Percentiles rank a stretch among this genome's conserved stretches.
Evolutionary conservation across 1,140 invertebrate genomes (phyloP).

Genomic region (Drosophila nebulosa): DNA sequence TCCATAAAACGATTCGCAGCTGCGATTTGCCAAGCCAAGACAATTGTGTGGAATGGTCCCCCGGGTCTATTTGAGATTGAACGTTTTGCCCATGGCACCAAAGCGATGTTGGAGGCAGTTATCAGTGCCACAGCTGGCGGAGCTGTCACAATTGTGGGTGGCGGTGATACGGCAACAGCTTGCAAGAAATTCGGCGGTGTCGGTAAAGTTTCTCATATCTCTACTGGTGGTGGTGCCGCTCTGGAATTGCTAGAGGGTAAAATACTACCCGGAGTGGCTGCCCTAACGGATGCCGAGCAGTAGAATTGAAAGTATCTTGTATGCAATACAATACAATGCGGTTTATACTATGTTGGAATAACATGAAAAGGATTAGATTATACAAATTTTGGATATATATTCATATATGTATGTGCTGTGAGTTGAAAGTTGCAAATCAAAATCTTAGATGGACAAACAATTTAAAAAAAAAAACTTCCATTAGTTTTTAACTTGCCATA

Average conservation of each 20-base stretch:
- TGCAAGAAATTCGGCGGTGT: constrained; percentile 98
- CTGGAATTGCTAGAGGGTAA: constrained; percentile 97
- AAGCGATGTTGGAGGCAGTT: constrained; percentile 95
- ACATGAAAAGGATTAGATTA: neutral
- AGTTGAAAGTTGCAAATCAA: neutral
- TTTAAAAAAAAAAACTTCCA: too few relatives aligned
- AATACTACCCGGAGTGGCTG: constrained; percentile 92
- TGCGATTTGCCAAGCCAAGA: constrained; percentile 92
- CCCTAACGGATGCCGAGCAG: constrained; percentile 87
- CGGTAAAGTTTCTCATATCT: constrained; percentile 98
- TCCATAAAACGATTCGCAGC: constrained; percentile 88
- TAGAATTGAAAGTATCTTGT: neutral
- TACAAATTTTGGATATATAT: neutral
- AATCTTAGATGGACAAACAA: neutral
- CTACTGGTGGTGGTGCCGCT: constrained; percentile 98
- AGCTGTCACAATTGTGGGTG: constrained; percentile 94
- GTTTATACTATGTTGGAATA: neutral
- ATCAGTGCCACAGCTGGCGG: constrained; percentile 91
- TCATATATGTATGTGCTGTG: neutral
- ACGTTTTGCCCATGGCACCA: constrained; percentile 95
- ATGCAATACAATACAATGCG: neutral
- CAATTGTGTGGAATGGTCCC: constrained; percentile 99
- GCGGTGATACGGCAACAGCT: constrained; percentile 98
- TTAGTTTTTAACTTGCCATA: too few relatives aligned
- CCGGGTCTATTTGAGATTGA: constrained; percentile 98